A percentile compares a stretch with the other conserved stretches of the same genome.
phyloP scores from a whole-genome alignment of 35 echinoderm and acorn worm species.

The Chiridota heheva region DNA sequence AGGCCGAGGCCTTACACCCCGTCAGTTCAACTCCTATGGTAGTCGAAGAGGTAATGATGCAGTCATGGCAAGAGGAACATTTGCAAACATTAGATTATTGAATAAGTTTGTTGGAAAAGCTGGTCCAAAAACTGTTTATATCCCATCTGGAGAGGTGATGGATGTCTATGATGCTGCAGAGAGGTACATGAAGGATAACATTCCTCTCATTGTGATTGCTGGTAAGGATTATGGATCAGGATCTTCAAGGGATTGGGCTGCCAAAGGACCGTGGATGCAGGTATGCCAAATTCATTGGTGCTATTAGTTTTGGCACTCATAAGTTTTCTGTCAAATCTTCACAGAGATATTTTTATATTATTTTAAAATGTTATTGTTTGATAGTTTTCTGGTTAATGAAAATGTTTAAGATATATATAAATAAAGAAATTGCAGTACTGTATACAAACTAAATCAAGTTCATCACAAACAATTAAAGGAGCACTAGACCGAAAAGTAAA shows the following conservation, averaged over 20 bases:
- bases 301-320: too few relatives aligned
- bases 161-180: constrained; percentile 93
- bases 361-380: background rate
- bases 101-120: constrained; percentile 98
- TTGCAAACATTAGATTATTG: constrained; percentile 92
- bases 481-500: too few relatives aligned
- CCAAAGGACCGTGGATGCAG: constrained; percentile 98
- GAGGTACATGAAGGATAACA: constrained; percentile 54
- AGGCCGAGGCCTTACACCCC: constrained; percentile 63
- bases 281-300: too few relatives aligned
- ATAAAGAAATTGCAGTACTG: too few relatives aligned
- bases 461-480: too few relatives aligned
- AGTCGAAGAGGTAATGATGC: constrained; percentile 96
- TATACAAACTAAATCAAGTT: too few relatives aligned
- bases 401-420: too few relatives aligned
- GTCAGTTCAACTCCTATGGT: constrained; percentile 98
- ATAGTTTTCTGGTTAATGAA: background rate
- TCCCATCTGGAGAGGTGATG: constrained; percentile 77
- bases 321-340: too few relatives aligned
- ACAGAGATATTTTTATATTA: background rate
- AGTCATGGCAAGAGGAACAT: constrained; percentile 96
- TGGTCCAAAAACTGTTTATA: constrained; percentile 83
- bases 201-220: constrained; percentile 63
- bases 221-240: constrained; percentile 96
- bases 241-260: constrained; percentile 98